Percentiles rank a stretch among this genome's conserved stretches.
Evolutionary conservation across 2,888 invertebrate species (phyloP).

Genomic region (Pachydiplax longipennis): DNA sequence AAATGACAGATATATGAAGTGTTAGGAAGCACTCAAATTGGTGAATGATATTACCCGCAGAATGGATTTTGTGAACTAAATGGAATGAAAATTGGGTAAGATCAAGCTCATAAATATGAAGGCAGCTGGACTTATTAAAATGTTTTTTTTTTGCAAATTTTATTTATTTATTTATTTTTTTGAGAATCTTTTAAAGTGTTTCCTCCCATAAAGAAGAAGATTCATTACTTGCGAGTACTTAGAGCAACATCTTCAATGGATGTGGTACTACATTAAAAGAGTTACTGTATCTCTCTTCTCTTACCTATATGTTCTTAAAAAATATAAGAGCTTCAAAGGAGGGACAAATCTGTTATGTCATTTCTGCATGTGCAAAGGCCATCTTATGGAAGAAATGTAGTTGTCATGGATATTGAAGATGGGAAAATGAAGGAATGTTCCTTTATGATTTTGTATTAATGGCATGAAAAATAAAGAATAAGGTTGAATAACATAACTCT

Average conservation of each 20-base stretch:
- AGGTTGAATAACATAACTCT: neutral
- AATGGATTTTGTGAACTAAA: neutral
- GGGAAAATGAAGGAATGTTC: neutral
- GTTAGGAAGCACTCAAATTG: neutral
- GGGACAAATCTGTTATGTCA: conserved; percentile 36
- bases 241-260: conserved; percentile 13
- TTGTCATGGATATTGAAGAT: neutral
- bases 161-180: conserved; percentile 45
- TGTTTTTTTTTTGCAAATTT: conserved; percentile 28
- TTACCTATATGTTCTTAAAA: conserved; percentile 27
- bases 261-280: conserved; percentile 8
- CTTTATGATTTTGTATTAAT: conserved; percentile 28
- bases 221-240: neutral
- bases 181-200: conserved; percentile 33
- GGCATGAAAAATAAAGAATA: neutral
- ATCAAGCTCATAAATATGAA: conserved; percentile 31
- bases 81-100: neutral
- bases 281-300: conserved; percentile 19
- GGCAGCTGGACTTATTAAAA: conserved; percentile 39
- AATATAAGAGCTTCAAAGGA: conserved; percentile 33
- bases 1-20: conserved; percentile 25
- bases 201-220: conserved; percentile 4
- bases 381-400: neutral
- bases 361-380: conserved; percentile 24
- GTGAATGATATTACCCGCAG: conserved; percentile 4